phyloP scores from a whole-genome alignment of 2,888 invertebrate species.

The Drosophila mulleri region DNA sequence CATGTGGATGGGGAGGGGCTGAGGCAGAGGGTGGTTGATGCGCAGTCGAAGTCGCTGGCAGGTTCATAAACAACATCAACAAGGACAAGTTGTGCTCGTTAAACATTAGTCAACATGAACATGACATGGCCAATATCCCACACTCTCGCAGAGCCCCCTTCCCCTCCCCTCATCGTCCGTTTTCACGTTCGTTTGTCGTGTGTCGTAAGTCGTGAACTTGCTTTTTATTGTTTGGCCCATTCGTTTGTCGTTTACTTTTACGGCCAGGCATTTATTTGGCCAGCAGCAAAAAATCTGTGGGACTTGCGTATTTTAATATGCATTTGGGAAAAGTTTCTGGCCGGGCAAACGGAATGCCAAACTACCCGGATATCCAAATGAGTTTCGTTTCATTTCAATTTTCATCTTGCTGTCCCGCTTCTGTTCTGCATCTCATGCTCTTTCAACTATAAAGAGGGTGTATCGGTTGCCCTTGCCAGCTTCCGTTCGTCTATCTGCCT shows the following conservation, averaged over 20 bases:
- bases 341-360: conserved; percentile 33
- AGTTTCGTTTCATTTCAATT: conserved; percentile 76
- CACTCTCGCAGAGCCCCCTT: conserved; percentile 3
- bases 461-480: background rate
- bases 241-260: conserved; percentile 81
- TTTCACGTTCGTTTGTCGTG: conserved; percentile 71
- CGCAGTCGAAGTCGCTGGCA: conserved; percentile 37
- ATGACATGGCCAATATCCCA: conserved; percentile 51
- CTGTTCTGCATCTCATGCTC: background rate
- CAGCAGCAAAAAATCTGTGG: conserved; percentile 54
- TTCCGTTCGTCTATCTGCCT: background rate
- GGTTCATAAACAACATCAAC: conserved; percentile 80
- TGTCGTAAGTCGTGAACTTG: conserved; percentile 70
- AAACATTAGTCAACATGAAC: conserved; percentile 76
- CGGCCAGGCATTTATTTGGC: conserved; percentile 75
- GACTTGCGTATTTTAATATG: conserved; percentile 78
- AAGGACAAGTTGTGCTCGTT: conserved; percentile 72
- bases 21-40: conserved; percentile 2
- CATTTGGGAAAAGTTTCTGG: conserved; percentile 81
- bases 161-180: conserved; percentile 21
- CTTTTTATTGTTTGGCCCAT: conserved; percentile 71
- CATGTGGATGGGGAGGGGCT: background rate
- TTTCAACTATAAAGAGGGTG: background rate
- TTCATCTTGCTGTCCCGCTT: conserved; percentile 35
- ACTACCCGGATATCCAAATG: conserved; percentile 54